Percentiles rank a stretch among this genome's conserved stretches.
These are phyloP conservation scores for Thamnophis sirtalis DNA, from an alignment of 2,113 vertebrate genomes.

Conservation along the genomic window DNA sequence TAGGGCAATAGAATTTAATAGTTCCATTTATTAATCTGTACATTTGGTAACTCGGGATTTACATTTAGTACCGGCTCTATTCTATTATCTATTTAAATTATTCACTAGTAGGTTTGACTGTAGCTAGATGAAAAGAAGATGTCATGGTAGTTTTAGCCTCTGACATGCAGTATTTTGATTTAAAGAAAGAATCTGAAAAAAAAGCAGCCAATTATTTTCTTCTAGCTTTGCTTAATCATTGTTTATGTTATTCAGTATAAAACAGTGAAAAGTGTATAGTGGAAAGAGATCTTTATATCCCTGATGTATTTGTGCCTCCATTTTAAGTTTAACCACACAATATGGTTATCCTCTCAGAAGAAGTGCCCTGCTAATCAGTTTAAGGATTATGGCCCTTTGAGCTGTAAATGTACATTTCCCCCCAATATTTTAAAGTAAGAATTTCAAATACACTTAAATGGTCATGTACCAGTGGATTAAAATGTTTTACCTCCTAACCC, in stretches of 20 bases:
- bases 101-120: background rate
- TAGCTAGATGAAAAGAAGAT: background rate
- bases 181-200: background rate
- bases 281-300: background rate
- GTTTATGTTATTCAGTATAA: background rate
- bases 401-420: background rate
- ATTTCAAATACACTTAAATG: background rate
- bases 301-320: background rate
- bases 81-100: background rate
- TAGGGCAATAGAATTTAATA: background rate
- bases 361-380: background rate
- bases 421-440: background rate
- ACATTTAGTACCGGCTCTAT: background rate
- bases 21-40: background rate
- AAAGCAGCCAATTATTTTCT: background rate
- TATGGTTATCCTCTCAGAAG: background rate
- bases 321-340: background rate
- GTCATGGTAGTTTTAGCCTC: background rate
- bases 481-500: background rate
- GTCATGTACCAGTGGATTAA: slow-evolving; percentile 29
- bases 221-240: background rate
- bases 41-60: background rate
- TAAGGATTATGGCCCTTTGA: background rate
- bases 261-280: slow-evolving; percentile 4
- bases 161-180: background rate